phyloP scores from a whole-genome alignment of 2,888 invertebrate genomes.

The Habroteleia sp. region DNA sequence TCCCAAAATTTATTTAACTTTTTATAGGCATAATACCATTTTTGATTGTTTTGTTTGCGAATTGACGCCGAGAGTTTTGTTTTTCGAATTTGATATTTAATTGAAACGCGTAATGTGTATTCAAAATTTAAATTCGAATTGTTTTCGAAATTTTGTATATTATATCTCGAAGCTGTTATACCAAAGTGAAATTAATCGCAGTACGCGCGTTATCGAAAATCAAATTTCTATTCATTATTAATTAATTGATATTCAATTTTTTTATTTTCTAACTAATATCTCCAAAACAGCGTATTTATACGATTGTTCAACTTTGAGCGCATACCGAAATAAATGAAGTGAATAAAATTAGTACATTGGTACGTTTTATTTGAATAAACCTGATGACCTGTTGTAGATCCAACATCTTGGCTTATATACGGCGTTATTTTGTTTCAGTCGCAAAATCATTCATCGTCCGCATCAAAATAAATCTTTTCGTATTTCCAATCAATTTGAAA shows the following conservation, averaged over 20 bases:
- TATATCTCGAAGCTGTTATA: constrained; percentile 57
- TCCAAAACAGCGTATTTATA: constrained; percentile 39
- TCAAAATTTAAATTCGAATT: constrained; percentile 24
- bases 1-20: constrained; percentile 26
- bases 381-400: constrained; percentile 31
- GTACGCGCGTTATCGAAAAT: constrained; percentile 28
- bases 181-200: constrained; percentile 57
- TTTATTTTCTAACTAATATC: constrained; percentile 41
- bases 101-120: constrained; percentile 12
- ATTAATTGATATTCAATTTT: constrained; percentile 28
- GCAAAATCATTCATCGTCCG: too few relatives aligned
- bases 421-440: too few relatives aligned
- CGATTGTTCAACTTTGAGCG: constrained; percentile 52
- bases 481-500: constrained; percentile 5
- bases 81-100: constrained; percentile 45
- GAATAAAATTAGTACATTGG: constrained; percentile 47
- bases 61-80: constrained; percentile 25
- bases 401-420: constrained; percentile 6
- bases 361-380: constrained; percentile 56
- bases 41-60: constrained; percentile 44
- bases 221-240: constrained; percentile 40
- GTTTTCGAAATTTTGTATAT: constrained; percentile 51
- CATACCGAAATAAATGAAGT: constrained; percentile 54
- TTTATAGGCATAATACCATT: constrained; percentile 10
- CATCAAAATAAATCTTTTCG: too few relatives aligned